Evolutionary conservation across 2,113 vertebrate genomes (phyloP), one percentile per base, ranked within the genome.

Genomic region (Calyptommatus sinebrachiatus): DNA sequence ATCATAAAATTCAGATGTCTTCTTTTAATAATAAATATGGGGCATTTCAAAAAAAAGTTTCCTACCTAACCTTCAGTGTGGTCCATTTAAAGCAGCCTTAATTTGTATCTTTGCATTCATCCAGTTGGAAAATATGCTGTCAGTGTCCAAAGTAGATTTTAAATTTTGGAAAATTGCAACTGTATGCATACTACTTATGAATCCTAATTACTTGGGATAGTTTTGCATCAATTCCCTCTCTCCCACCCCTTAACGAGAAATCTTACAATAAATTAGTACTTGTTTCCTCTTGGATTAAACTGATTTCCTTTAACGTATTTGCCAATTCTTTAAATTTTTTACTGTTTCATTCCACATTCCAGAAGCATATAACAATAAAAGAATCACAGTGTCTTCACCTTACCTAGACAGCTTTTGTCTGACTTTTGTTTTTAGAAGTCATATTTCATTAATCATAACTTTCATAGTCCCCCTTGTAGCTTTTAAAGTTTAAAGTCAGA

Each of bases 341-440:
- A 75, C 88, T 82, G 87, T 90, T 74, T 75, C 41, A 61, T 82
- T 84, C 72, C 72, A 82, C 87, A 87, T 92, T 92, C 88, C 89
- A 91, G 79, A 85, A 89, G 80, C 20, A 46, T 88, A 80, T 81
- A 89, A 63, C 21, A 45, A 84, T 75, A 81, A 84, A 1, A 67
- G 79, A 74, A 83, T 88, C 91, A 77, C 78, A 77, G 84, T 87
- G 88, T 85, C 82, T 91, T 72, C 89, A 75, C 86, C 90, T 94
- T 93, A 92, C 92, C 93, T 94, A 96, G 93, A 90, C 91, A 90
- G 80, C 28, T 28, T 77, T 83, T 76, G 12, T 67, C 70, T 71
- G 50, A 48, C 53, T 80, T 90, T 85, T 87, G 66, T 78, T 82
- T 66, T 84, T 46, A 0, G 53, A 62, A 41, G 22, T 21, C 79